Conservation (phyloP, 2,797 vertebrate species). For the Acanthiza pusilla region DNA sequence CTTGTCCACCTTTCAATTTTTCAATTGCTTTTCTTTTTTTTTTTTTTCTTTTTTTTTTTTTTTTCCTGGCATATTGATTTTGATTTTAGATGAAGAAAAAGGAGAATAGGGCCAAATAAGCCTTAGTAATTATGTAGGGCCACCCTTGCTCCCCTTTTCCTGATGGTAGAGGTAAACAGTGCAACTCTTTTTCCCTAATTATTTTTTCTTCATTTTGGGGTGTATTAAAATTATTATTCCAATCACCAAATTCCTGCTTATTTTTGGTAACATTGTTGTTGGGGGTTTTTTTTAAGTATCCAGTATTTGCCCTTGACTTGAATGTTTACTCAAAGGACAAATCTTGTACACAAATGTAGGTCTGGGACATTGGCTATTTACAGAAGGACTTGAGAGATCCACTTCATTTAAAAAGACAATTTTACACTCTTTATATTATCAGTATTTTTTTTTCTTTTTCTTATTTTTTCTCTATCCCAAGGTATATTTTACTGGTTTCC, state of each 20-base stretch:
- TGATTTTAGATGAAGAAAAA: not conserved
- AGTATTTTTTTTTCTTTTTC: not conserved
- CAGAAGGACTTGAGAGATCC: not conserved
- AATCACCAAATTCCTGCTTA: not conserved
- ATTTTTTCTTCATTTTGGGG: not conserved
- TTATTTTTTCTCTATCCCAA: not conserved
- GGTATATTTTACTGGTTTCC: not conserved
- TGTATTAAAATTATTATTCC: not conserved
- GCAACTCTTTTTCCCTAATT: not conserved
- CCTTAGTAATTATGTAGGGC: not conserved
- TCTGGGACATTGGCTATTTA: not conserved
- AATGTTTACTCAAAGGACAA: not conserved
- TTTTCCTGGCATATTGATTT: not conserved
- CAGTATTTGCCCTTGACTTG: not conserved
- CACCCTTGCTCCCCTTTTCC: rapidly evolving
- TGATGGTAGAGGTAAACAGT: not conserved
- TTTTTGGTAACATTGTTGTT: not conserved
- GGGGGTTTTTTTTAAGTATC: not conserved
- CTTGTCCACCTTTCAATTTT: not conserved
- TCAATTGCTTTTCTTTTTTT: not conserved
- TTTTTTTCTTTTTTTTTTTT: not conserved
- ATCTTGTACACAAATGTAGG: not conserved
- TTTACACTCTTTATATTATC: not conserved
- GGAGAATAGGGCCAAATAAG: not conserved
- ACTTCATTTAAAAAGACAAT: not conserved